A percentile compares a stretch with the other conserved stretches of the same genome.
phyloP scores from a whole-genome alignment of 2,888 invertebrate species.

The Pseudeuparius sepicola region DNA sequence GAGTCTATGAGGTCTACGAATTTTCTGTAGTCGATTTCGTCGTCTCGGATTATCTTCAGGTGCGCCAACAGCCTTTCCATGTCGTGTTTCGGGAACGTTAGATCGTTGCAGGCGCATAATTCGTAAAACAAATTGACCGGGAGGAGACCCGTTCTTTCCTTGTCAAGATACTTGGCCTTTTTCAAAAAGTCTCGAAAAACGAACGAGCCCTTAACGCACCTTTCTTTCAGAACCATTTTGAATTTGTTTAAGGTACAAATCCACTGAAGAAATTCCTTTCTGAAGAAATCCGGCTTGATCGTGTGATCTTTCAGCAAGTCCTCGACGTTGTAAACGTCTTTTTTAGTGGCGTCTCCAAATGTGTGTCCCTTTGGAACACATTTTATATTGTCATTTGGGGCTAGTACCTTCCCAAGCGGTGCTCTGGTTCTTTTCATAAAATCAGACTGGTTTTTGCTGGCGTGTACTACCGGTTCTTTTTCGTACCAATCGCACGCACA shows the following conservation, averaged over 20 bases:
- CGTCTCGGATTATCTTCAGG: slow-evolving; percentile 41
- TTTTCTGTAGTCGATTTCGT: slow-evolving; percentile 41
- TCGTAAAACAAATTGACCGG: slow-evolving; percentile 40
- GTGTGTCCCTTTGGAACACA: slow-evolving; percentile 41
- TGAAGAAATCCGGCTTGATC: slow-evolving; percentile 30
- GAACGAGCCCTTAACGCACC: slow-evolving; percentile 23
- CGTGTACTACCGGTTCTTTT: slow-evolving; percentile 33
- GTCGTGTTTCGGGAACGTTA: slow-evolving; percentile 41
- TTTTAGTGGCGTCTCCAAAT: slow-evolving; percentile 39
- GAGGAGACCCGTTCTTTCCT: slow-evolving; percentile 31
- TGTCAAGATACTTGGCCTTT: slow-evolving; percentile 30
- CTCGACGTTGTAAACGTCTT: slow-evolving; percentile 39
- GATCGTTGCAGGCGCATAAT: slow-evolving; percentile 38
- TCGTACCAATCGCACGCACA: slow-evolving; percentile 39
- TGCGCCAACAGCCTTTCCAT: slow-evolving; percentile 43
- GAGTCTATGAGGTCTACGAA: slow-evolving; percentile 45
- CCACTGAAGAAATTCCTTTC: slow-evolving; percentile 40
- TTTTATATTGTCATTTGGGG: slow-evolving; percentile 43
- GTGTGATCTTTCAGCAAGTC: slow-evolving; percentile 36
- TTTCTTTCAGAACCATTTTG: slow-evolving; percentile 18
- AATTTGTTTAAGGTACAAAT: slow-evolving; percentile 27
- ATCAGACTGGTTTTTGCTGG: slow-evolving; percentile 40
- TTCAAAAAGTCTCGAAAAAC: slow-evolving; percentile 28
- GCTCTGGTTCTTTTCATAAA: slow-evolving; percentile 35
- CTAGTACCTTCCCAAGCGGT: slow-evolving; percentile 38